Evolutionary conservation across 2,888 invertebrate genomes (phyloP), one percentile per base, ranked within the genome.

Genomic region (Taenaris catops): DNA sequence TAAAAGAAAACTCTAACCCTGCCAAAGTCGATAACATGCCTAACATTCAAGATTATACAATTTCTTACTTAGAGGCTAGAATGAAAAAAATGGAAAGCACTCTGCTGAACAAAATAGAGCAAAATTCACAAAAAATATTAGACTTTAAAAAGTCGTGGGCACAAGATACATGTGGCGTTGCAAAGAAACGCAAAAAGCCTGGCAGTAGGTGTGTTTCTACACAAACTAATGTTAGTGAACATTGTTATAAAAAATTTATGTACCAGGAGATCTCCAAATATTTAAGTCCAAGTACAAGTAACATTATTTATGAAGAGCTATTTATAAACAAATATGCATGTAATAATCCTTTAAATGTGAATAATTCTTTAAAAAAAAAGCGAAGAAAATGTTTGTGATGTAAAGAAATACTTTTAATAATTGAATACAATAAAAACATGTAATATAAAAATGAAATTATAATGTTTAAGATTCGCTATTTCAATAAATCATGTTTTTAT

Each of bases 241-340:
- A 68, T 34, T 28, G 48, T 8, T 52, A 66, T 33, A 83, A 83
- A 44, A 78, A 57, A 43, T 58, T 65, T 12, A 53, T 84, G 0
- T 86, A 66, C 44, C 48, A 67, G 26, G 75, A 84, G 58, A 68
- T 84, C 48, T 80, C 84, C 1, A 57, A 70, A 44, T 84, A 62
- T 59, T 58, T 86, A 34, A 78, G 68, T 38, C 58, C 72, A 11
- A 53, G 58, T 29, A 49, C 66, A 5, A 83, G 71, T 38, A 79
- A 65, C 53, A 48, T 65, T 42, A 34, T 86, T 24, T 84, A 73
- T 57, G 81, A 84, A 55, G 84, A 84, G 53, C 59, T 86, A 11
- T 86, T 86, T 44, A 59, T 80, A 19, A 67, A 73, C 51, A 66
- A 68, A 44, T 66, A 44, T 58, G 42, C 46, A 20, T 44, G 52